phyloP scores from a whole-genome alignment of 2,888 invertebrate species.

The Piscicola geometra region DNA sequence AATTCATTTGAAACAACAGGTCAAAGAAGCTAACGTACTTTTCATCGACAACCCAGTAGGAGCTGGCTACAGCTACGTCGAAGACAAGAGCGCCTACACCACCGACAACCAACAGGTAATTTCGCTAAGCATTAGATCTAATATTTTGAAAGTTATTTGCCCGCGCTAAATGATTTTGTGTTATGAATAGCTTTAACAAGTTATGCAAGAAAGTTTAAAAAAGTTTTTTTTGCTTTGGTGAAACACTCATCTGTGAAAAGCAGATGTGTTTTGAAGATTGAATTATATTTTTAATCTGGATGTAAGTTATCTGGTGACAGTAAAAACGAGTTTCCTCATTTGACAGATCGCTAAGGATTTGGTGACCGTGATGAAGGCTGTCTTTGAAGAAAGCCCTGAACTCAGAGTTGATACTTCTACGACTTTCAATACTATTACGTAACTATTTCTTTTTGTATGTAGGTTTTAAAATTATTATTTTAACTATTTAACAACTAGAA shows the following conservation, averaged over 20 bases:
- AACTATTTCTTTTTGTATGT: conserved; percentile 9
- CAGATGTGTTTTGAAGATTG: too few species aligned
- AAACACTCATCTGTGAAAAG: too few species aligned
- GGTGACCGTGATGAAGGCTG: conserved; percentile 32
- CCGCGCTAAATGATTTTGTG: too few species aligned
- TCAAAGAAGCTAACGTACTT: conserved; percentile 41
- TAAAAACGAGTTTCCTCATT: too few species aligned
- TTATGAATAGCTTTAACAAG: too few species aligned
- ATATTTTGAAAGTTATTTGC: too few species aligned
- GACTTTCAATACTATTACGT: too few species aligned
- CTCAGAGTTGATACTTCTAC: too few species aligned
- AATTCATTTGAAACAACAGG: conserved; percentile 36
- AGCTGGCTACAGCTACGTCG: conserved; percentile 45
- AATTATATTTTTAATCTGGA: too few species aligned
- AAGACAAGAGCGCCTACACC: conserved; percentile 37
- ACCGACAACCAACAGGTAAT: conserved; percentile 34
- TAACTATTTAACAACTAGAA: not conserved
- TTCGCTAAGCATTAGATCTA: not conserved
- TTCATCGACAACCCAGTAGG: conserved; percentile 46
- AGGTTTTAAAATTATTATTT: not conserved
- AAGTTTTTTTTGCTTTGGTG: too few species aligned
- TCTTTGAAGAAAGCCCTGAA: conserved; percentile 38
- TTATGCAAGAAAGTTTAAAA: too few species aligned
- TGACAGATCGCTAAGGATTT: conserved; percentile 41
- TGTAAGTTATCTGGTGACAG: too few species aligned